Percentiles rank a stretch among this genome's conserved stretches.
These are phyloP conservation scores for Drosophila carrolli DNA, from an alignment of 1,140 invertebrate genomes.

Conservation along the genomic window DNA sequence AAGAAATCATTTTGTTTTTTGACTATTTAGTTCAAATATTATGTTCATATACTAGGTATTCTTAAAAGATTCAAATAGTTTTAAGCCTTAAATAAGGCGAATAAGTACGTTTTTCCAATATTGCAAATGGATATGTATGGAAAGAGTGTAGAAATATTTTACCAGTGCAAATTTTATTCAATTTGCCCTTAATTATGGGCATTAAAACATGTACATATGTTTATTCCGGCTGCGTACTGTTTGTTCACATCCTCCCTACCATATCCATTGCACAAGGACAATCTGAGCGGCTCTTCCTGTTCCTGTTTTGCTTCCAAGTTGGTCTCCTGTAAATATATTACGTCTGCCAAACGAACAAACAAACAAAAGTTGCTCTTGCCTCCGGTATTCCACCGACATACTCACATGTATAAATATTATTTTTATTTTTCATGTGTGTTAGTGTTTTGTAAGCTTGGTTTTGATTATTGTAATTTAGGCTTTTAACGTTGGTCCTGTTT, in stretches of 20 bases:
- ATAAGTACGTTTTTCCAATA: too few relatives aligned
- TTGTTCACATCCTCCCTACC: conserved; percentile 17
- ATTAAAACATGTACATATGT: conserved; percentile 19
- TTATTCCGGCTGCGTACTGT: conserved; percentile 6
- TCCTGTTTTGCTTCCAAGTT: conserved; percentile 66
- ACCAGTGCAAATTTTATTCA: background rate
- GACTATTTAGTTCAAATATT: too few relatives aligned
- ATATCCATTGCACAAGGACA: conserved; percentile 54
- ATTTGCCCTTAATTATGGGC: conserved; percentile 55
- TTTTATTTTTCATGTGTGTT: conserved; percentile 39
- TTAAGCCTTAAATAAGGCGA: too few relatives aligned
- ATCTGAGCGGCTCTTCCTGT: conserved; percentile 58
- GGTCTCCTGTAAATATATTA: conserved; percentile 71
- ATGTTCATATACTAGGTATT: too few relatives aligned
- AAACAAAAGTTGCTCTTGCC: conserved; percentile 68
- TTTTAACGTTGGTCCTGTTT: conserved; percentile 42
- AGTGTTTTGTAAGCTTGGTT: conserved; percentile 20
- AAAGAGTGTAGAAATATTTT: too few relatives aligned
- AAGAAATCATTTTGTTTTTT: too few relatives aligned
- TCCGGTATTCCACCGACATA: conserved; percentile 54
- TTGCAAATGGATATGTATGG: too few relatives aligned
- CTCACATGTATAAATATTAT: conserved; percentile 71
- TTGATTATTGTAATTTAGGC: conserved; percentile 56
- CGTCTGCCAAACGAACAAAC: conserved; percentile 35
- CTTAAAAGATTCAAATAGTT: too few relatives aligned